Evolutionary conservation across 1,140 invertebrate genomes (phyloP), one percentile per base, ranked within the genome.

Genomic region (Branchinecta lynchi): DNA sequence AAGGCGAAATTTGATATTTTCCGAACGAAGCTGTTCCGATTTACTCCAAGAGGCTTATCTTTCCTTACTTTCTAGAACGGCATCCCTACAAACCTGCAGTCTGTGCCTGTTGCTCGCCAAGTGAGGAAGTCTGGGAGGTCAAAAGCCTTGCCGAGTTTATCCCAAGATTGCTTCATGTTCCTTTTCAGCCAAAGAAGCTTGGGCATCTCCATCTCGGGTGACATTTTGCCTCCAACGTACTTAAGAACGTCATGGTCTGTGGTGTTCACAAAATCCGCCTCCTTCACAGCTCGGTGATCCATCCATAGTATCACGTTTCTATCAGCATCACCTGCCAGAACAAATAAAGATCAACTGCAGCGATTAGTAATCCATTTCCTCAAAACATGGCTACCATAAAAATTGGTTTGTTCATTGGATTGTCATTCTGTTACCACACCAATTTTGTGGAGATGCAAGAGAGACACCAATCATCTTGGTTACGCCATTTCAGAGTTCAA

Each of bases 281-380:
- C 89, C 66, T 83, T 77, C 20, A 84, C 79, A 3, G 94, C 94
- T 74, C 95, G 80, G 76, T 98, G 94, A 78, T 98, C 95, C 91
- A 97, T 89, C 95, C 95, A 98, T 79, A 97, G 85, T 45, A 98
- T 90, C 43, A 98, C 82, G 79, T 98, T 95, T 77, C 89, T 87
- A 66, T 86, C 80, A 75, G 84, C 76, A 51, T 83, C 78, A 8
- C 83, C 86, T 86, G 72, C 44, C 77, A 71, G 10, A 71, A 69
- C 6, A n/a, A 51, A 20, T 21, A n/a, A 44, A 66, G 45, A 66
- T 20, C 68, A 32, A 32, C 32, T 32, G 32, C 1, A 32, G 32
- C 32, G 32, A 32, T 32, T 3, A 32, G 7, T 43, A 17, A 51
- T 45, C 69, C 44, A 66, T 45, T 0, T 66, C 70, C 70, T 8